Percentiles rank a stretch among this genome's conserved stretches.
Conservation (phyloP, 2,113 vertebrate species). For the Fregetta grallaria region DNA sequence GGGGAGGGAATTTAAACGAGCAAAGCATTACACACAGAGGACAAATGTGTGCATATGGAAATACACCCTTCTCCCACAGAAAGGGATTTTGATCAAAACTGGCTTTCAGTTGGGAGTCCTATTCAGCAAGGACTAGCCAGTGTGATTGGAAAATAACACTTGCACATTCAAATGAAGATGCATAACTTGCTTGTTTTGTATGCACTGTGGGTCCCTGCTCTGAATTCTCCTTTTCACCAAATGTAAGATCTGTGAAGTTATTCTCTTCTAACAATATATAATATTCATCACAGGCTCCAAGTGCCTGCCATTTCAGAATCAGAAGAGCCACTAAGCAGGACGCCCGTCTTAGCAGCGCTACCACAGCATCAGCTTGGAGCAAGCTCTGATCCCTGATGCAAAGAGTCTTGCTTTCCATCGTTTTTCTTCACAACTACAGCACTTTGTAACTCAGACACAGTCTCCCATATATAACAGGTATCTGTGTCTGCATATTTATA, state of each 20-base stretch:
- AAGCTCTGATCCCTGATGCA: neutral
- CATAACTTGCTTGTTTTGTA: neutral
- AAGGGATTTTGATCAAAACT: neutral
- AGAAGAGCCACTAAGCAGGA: neutral
- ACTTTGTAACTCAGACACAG: neutral
- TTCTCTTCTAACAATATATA: neutral
- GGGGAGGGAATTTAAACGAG: neutral
- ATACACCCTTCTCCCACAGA: neutral
- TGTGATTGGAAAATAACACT: neutral
- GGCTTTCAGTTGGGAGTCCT: neutral
- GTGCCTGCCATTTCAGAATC: neutral
- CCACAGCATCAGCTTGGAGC: neutral
- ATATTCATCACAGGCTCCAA: neutral
- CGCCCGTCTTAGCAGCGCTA: accelerated
- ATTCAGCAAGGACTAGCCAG: neutral
- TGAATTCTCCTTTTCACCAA: conserved; percentile 43
- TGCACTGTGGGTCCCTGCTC: neutral
- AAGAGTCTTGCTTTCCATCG: neutral
- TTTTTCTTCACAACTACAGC: neutral
- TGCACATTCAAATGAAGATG: neutral
- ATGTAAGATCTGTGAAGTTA: conserved; percentile 43
- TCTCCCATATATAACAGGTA: neutral
- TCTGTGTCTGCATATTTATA: neutral
- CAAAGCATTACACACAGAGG: neutral
- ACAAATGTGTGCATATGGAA: neutral